A percentile compares a stretch with the other conserved stretches of the same genome.
Evolutionary conservation across 2,797 vertebrate genomes (phyloP).

Genomic region (Gymnoscopelus microlampas): DNA sequence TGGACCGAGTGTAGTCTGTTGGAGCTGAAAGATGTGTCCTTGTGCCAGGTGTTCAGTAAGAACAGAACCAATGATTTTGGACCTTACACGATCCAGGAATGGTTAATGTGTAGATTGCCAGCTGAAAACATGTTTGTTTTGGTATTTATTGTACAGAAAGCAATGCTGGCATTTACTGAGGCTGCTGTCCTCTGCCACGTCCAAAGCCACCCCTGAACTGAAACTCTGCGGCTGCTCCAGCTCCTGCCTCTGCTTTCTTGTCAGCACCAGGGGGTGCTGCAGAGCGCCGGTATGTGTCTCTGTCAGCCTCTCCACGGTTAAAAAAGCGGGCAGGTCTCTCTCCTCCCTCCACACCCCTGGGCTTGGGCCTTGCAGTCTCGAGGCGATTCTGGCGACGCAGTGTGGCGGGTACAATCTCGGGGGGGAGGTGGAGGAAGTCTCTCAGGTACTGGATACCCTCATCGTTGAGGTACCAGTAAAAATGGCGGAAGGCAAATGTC

Average conservation of each 20-base stretch:
- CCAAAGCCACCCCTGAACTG: slow-evolving; percentile 98
- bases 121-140: slow-evolving; percentile 42
- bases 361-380: slow-evolving; percentile 94
- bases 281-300: slow-evolving; percentile 96
- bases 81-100: no score
- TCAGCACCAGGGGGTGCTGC: slow-evolving; percentile 94
- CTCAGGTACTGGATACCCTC: slow-evolving; percentile 99
- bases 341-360: slow-evolving; percentile 93
- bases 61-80: no score
- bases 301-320: slow-evolving; percentile 94
- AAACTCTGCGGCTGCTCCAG: slow-evolving; percentile 97
- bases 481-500: slow-evolving; percentile 99
- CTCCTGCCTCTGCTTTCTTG: slow-evolving; percentile 98
- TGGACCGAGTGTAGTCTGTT: no score
- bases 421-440: slow-evolving; percentile 96
- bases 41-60: no score
- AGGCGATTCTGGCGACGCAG: slow-evolving; percentile 94
- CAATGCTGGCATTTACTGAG: slow-evolving; percentile 86
- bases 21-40: no score
- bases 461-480: slow-evolving; percentile 99
- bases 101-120: no score
- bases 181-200: slow-evolving; percentile 96
- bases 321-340: slow-evolving; percentile 94
- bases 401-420: slow-evolving; percentile 97
- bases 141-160: slow-evolving; percentile 88